Base-by-base conservation (phyloP, 2,113 vertebrate species). In the Pseudopipra pipra region DNA sequence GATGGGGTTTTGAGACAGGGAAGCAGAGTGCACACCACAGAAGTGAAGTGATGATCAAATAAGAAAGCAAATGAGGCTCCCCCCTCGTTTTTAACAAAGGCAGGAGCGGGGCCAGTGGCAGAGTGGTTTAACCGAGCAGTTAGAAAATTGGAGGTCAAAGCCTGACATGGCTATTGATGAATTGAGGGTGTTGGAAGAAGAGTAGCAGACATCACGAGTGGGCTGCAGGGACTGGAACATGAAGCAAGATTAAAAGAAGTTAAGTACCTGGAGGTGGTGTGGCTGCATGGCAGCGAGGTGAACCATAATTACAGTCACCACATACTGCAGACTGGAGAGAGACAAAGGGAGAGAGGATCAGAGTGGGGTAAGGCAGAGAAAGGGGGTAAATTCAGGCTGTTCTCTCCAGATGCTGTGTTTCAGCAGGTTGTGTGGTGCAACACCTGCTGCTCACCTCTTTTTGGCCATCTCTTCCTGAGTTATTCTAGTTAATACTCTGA, bases 161-260 rank as follows among this genome's bases (percentile, higher is more conserved):
- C 82, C 85, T 95, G 94, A 85, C 93, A 87, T 85, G 85, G 89
- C 95, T 94, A 84, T 78, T 95, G 96, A 95, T 92, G 95, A 92
- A 91, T 95, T 12, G 19, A 86, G 84, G 90, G 84, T 47, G 91
- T 82, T 93, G 92, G 93, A 90, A 95, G 91, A 93, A 96, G 87
- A 90, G 96, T 79, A 77, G 55, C 87, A 95, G 85, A 46, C 75
- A 15, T 87, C 88, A 67, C 3, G 67, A 96, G 91, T 79, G 90
- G 90, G 94, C 85, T 97, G 85, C 77, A 70, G 74, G 82, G 78
- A 70, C 91, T 93, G 83, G 70, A 94, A 85, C 78, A 80, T 58
- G 88, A 93, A 94, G 95, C 41, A 90, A 96, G 92, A 97, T 97
- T 95, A 96, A 95, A 96, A 97, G 94, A 85, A 93, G 71, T 89